Evolutionary conservation across 2,888 invertebrate species (phyloP), one percentile per base, ranked within the genome.

Genomic region (Lobophora halterata): DNA sequence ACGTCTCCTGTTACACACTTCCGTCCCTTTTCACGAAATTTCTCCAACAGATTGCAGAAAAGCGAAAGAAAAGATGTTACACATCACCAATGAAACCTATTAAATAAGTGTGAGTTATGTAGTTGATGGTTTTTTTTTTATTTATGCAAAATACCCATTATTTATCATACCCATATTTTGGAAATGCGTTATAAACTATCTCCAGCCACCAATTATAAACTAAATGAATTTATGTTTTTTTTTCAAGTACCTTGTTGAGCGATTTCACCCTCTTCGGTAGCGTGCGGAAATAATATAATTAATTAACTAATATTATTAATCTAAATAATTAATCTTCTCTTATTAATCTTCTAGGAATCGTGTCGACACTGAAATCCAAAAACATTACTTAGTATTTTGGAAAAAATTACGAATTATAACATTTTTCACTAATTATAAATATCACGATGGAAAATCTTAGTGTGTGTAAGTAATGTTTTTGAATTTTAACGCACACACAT

Each of bases 221-320:
- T 23, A 28, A 9, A 17, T 13, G n/a, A 34, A 20, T 12, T 3
- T 12, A 24, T 18, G 29, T 17, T 24, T 12, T 9, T n/a, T 7
- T 3, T 28, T 10, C 6, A 36, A 18, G 60, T 91, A 91, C 91
- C 91, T 91, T 90, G 89, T 58, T 90, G 91, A 30, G 90, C 89
- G 63, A 89, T 81, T 76, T 91, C 91, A 60, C 90, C 91, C 83
- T 91, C 91, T 91, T 76, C 38, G 59, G 57, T 45, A 46, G 53
- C 41, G 76, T 71, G 25, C 26, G 42, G 14, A 32, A 10, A 40
- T 19, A 39, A 20, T 45, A 23, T 25, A 29, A n/a, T 19, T 19
- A 29, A 25, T 36, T 27, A 41, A 48, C 29, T 35, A 27, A 5
- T 18, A 9, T 20, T 35, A 20, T 13, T 36, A 30, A 34, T 27